Evolutionary conservation across 2,888 invertebrate species (phyloP).

Genomic region (Drosophila bunnanda): DNA sequence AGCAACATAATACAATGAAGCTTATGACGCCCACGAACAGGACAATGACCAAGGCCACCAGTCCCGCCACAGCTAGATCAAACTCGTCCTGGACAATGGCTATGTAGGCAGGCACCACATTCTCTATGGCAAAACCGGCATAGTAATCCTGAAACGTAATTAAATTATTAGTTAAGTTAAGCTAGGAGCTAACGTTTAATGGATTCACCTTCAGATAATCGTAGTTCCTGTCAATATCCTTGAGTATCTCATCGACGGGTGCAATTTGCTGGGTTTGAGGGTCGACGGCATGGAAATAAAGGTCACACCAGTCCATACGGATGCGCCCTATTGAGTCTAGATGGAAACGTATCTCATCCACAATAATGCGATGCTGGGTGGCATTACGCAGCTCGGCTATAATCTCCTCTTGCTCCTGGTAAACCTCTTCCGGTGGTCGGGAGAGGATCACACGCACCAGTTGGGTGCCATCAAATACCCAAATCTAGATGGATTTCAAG

Average conservation of each 20-base stretch:
- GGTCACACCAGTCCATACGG: conserved; percentile 90
- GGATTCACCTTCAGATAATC: conserved; percentile 90
- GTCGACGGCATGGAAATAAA: conserved; percentile 93
- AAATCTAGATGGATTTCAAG: conserved; percentile 87
- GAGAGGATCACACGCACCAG: conserved; percentile 93
- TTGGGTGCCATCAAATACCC: conserved; percentile 94
- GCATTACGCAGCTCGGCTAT: conserved; percentile 90
- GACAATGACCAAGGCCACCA: conserved; percentile 93
- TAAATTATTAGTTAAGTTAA: not conserved
- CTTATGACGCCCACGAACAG: conserved; percentile 94
- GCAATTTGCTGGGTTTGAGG: conserved; percentile 89
- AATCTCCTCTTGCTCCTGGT: conserved; percentile 89
- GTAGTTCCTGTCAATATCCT: conserved; percentile 93
- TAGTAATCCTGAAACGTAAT: conserved; percentile 86
- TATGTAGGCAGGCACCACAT: conserved; percentile 89
- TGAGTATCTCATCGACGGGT: conserved; percentile 91
- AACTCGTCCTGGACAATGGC: conserved; percentile 90
- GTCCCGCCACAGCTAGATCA: conserved; percentile 93
- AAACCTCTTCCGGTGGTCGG: conserved; percentile 91
- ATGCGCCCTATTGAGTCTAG: conserved; percentile 86
- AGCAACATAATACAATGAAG: conserved; percentile 94
- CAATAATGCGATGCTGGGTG: conserved; percentile 91
- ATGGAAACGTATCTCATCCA: conserved; percentile 91
- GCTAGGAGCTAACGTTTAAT: not conserved
- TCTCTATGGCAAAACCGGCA: conserved; percentile 90